These are phyloP conservation scores for Epinotia bilunana DNA, from an alignment of 2,888 invertebrate species.

Conservation along the genomic window DNA sequence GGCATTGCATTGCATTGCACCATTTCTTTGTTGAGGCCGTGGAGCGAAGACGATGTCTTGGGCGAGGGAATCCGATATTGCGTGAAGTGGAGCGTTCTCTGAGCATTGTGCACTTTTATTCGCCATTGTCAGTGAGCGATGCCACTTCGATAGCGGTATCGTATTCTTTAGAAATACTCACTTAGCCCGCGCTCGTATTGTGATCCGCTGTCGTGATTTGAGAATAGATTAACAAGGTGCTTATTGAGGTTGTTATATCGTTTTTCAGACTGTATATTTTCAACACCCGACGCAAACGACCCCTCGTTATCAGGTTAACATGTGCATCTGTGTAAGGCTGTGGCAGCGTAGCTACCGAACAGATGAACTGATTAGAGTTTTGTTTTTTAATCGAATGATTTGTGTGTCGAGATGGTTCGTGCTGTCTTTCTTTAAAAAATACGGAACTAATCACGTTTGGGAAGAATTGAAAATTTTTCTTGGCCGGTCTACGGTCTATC, in stretches of 20 bases:
- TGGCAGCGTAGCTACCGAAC: no score
- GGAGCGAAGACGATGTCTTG: conserved; percentile 47
- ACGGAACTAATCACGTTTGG: no score
- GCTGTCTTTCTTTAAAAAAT: no score
- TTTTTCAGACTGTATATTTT: background rate
- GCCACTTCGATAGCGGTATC: conserved; percentile 63
- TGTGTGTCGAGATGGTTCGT: no score
- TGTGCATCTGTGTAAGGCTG: no score
- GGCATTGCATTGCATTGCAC: conserved; percentile 45
- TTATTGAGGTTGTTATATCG: background rate
- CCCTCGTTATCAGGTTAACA: no score
- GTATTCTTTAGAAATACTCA: conserved; percentile 55
- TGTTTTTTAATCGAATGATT: no score
- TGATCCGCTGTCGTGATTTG: conserved; percentile 11
- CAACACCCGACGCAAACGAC: no score
- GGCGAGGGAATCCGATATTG: conserved; percentile 70
- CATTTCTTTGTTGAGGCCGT: conserved; percentile 55
- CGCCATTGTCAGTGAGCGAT: conserved; percentile 66
- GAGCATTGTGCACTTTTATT: conserved; percentile 70
- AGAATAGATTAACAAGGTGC: conserved; percentile 14
- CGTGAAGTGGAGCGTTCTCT: conserved; percentile 65
- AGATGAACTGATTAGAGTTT: no score
- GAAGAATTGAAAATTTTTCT: background rate
- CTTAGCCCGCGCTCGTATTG: conserved; percentile 34
- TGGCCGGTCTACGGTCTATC: background rate